Percentiles rank a stretch among this genome's conserved stretches.
These are phyloP conservation scores for Anolis carolinensis DNA, from an alignment of 2,113 vertebrate species.

Conservation along the genomic window DNA sequence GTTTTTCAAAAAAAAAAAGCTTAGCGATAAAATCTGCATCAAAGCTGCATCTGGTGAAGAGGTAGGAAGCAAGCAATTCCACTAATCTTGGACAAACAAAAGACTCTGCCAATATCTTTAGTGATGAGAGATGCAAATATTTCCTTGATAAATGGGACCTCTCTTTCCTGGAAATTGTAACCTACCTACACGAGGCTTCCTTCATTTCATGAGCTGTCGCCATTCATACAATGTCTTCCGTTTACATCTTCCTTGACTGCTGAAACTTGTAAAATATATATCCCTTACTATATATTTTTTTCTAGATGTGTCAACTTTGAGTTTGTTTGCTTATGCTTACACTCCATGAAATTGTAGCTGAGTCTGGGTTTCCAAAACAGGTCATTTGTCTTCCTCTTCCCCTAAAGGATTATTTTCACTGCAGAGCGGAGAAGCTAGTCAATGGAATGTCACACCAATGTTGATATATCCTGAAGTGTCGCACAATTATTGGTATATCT, in stretches of 20 bases:
- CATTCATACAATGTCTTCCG: too few relatives aligned
- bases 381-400: not conserved
- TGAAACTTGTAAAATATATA: slow-evolving; percentile 55
- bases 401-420: not conserved
- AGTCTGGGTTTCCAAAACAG: slow-evolving; percentile 46
- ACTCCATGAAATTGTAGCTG: slow-evolving; percentile 42
- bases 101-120: slow-evolving; percentile 27
- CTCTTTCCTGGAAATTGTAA: slow-evolving; percentile 61
- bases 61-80: slow-evolving; percentile 54
- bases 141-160: slow-evolving; percentile 46
- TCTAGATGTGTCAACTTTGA: slow-evolving; percentile 60
- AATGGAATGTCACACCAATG: not conserved
- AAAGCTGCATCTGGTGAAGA: slow-evolving; percentile 40
- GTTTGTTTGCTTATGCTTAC: slow-evolving; percentile 58
- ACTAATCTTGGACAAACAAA: slow-evolving; percentile 47
- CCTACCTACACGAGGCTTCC: slow-evolving; percentile 38
- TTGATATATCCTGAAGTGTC: not conserved
- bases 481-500: too few relatives aligned
- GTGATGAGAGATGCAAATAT: slow-evolving; percentile 50
- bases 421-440: not conserved
- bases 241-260: slow-evolving; percentile 33
- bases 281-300: not conserved
- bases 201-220: slow-evolving; percentile 9
- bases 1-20: not conserved
- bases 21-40: slow-evolving; percentile 33